A percentile compares a stretch with the other conserved stretches of the same genome.
These are phyloP conservation scores for Brachionus angularis DNA, from an alignment of 1,140 invertebrate genomes.

Conservation along the genomic window DNA sequence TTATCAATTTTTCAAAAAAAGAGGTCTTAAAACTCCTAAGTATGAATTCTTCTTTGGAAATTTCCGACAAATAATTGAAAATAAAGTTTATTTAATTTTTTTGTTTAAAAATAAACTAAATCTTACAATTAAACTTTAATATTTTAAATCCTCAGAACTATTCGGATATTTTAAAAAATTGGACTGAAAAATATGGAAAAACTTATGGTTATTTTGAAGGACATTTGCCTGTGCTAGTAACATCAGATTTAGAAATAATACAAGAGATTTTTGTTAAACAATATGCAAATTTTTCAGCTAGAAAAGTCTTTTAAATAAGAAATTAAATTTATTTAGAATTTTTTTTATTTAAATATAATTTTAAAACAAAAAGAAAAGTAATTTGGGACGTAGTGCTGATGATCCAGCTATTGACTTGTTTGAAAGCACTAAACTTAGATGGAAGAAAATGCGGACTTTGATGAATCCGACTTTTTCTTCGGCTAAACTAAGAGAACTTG, in stretches of 20 bases:
- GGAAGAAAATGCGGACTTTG: slow-evolving; percentile 62
- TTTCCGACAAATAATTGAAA: background rate
- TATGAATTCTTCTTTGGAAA: slow-evolving; percentile 37
- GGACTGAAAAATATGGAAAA: slow-evolving; percentile 56
- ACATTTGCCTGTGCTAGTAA: slow-evolving; percentile 55
- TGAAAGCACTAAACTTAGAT: slow-evolving; percentile 53
- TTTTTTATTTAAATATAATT: background rate
- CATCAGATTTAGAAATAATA: slow-evolving; percentile 55
- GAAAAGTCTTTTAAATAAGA: slow-evolving; percentile 50
- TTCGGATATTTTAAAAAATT: slow-evolving; percentile 47
- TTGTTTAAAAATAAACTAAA: background rate
- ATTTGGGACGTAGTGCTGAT: slow-evolving; percentile 14
- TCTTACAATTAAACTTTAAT: background rate
- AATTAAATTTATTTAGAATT: background rate
- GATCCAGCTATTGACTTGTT: slow-evolving; percentile 46
- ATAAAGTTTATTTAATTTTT: slow-evolving; percentile 24
- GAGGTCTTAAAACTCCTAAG: background rate
- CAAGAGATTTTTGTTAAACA: slow-evolving; percentile 59
- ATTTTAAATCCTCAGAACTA: background rate
- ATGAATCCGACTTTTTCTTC: slow-evolving; percentile 64
- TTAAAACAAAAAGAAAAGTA: background rate
- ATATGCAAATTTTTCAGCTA: slow-evolving; percentile 58
- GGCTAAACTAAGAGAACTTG: slow-evolving; percentile 61
- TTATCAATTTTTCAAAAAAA: slow-evolving; percentile 18
- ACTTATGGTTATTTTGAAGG: slow-evolving; percentile 58